Conservation (phyloP, 2,113 vertebrate species). For the Vulpes ferrilata region DNA sequence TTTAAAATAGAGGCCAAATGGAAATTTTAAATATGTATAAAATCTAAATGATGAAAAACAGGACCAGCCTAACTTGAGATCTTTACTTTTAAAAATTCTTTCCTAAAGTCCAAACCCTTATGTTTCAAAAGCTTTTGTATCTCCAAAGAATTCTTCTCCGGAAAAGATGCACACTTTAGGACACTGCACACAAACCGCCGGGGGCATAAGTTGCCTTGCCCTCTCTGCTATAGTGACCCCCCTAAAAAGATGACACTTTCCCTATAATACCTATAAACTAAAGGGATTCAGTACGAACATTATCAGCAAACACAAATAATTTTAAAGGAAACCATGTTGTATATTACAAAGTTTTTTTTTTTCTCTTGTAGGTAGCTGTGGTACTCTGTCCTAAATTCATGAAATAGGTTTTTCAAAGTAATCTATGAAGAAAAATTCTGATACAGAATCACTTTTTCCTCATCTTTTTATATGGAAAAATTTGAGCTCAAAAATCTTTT, state of each 20-base stretch:
- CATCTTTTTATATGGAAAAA: not conserved
- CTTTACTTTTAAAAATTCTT: slow-evolving; percentile 15
- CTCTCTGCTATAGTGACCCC: not conserved
- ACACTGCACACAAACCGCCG: not conserved
- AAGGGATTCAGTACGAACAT: not conserved
- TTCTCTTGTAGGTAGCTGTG: not conserved
- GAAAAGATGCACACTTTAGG: not conserved
- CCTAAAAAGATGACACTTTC: not conserved
- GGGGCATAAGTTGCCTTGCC: not conserved
- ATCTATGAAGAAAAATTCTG: not conserved
- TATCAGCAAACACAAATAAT: not conserved
- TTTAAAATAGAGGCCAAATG: slow-evolving; percentile 50
- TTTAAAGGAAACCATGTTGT: not conserved
- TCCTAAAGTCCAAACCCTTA: not conserved
- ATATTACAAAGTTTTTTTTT: not conserved
- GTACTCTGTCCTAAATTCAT: not conserved
- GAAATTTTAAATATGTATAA: slow-evolving; percentile 54
- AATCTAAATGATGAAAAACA: slow-evolving; percentile 3
- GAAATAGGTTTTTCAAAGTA: slow-evolving; percentile 37
- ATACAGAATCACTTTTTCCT: not conserved
- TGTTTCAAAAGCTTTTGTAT: not conserved
- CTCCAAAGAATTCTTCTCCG: not conserved
- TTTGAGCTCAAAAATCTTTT: not conserved
- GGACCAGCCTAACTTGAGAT: not conserved
- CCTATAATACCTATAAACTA: not conserved